A percentile compares a stretch with the other conserved stretches of the same genome.
Evolutionary conservation across 2,888 invertebrate genomes (phyloP).

Genomic region (Drosophila vallismaia): DNA sequence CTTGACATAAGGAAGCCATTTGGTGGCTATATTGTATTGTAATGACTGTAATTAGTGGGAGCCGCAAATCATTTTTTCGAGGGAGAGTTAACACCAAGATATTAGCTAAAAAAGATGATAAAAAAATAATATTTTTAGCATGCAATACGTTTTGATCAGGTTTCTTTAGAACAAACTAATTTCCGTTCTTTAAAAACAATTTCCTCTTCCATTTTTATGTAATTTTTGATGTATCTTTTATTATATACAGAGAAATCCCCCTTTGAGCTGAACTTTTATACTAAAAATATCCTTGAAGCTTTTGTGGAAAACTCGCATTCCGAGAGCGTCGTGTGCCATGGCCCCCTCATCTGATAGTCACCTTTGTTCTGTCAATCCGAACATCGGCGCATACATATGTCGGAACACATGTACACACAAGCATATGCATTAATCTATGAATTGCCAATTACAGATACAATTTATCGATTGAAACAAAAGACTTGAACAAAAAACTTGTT

Average conservation of each 20-base stretch:
- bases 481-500: slow-evolving; percentile 63
- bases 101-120: neutral
- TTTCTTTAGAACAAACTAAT: neutral
- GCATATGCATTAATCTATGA: slow-evolving; percentile 17
- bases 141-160: neutral
- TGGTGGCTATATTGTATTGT: slow-evolving; percentile 44
- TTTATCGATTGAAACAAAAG: slow-evolving; percentile 66
- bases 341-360: slow-evolving; percentile 29
- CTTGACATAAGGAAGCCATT: slow-evolving; percentile 49
- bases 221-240: too few relatives aligned
- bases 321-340: slow-evolving; percentile 19
- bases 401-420: neutral
- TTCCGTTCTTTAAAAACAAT: neutral
- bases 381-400: slow-evolving; percentile 12
- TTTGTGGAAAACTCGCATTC: slow-evolving; percentile 16
- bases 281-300: slow-evolving; percentile 16
- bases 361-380: slow-evolving; percentile 41
- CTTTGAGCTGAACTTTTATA: neutral
- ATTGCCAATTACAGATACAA: slow-evolving; percentile 29
- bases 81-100: neutral
- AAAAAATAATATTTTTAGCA: neutral
- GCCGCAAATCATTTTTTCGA: slow-evolving; percentile 5
- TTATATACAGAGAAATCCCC: too few relatives aligned
- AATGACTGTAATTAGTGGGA: slow-evolving; percentile 48
- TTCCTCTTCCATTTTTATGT: neutral